Base-by-base conservation (phyloP, 2,797 vertebrate species). In the Spheniscus humboldti region DNA sequence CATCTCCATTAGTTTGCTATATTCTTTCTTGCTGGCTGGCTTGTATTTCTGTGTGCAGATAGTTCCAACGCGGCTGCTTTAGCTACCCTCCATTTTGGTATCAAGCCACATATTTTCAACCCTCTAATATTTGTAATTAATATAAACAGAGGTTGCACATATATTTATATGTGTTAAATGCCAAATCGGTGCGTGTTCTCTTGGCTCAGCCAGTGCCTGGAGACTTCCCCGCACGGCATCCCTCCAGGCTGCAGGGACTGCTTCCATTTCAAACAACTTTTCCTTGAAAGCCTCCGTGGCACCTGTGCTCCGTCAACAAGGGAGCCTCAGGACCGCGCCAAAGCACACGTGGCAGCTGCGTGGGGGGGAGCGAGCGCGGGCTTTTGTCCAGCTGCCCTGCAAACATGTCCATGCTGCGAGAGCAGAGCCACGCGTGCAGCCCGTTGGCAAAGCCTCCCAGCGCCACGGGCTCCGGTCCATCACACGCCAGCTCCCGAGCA, bases 401-500 rank as follows among this genome's bases (percentile, higher is more conserved):
- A 3, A 64, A 33, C 14, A 2, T 9, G 19, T 27, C 71, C 31
- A 3, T 33, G 41, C 73, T 79, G 48, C 0, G 2, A 52, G 60
- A 88, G 37, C 18, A 33, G 53, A 91, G 41, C 66, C 33, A 15
- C 6, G 2, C 2, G 0, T 18, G 69, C 59, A 77, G 52, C 60
- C 56, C 4, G 0, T 3, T 31, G 66, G 43, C 8, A 20, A 62
- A 90, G 57, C 25, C 31, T 53, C 59, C 31, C 41, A 1, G 0
- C 7, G 2, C n/a, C 52, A 41, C 1, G 0, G 55, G 22, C 30
- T 89, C 43, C 3, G 3, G 23, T 11, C 30, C 43, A 33, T 31
- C 2, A 1, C 25, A 35, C 1, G 0, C 1, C 0, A 14, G 35
- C 27, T 67, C 39, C 74, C 0, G 0, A 72, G 18, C 6, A 14